Evolutionary conservation across 2,888 invertebrate genomes (phyloP), one percentile per base, ranked within the genome.

Genomic region (Cephus nigrinus): DNA sequence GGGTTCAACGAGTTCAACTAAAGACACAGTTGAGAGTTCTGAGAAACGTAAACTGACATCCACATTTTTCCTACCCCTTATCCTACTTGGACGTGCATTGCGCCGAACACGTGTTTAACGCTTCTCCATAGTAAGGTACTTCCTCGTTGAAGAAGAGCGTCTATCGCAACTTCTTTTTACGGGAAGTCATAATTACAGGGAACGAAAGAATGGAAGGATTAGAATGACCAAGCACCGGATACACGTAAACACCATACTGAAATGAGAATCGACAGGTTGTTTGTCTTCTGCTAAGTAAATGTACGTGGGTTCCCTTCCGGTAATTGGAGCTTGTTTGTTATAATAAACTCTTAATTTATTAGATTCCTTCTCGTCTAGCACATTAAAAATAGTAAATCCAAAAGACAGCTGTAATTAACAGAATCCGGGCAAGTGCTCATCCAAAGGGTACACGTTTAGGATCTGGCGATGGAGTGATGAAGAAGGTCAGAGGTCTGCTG

Each of bases 271-370:
- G 33, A 71, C 32, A 71, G 71, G 1, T 31, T 33, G 31, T 31
- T 30, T 33, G 31, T 4, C 31, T 31, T 71, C 31, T 33, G 12
- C 12, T 32, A 71, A 4, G 71, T 32, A 71, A 71, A 80, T 78
- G 77, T 73, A 77, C 72, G 82, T 80, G 82, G 79, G 79, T 77
- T 81, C 69, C 32, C 35, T 82, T 82, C 80, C 84, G 81, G 82
- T 80, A 78, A 77, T 83, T 84, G 80, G 73, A 77, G 23, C 81
- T 78, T 79, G 80, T 82, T 83, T 82, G 78, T 83, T 82, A 83
- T 80, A 55, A 55, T 55, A 80, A 82, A 83, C 80, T 82, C 77
- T 69, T 68, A 72, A 76, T 76, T 75, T 77, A 81, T 81, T 80
- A 79, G 83, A 78, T 75, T 40, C 40, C 9, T 23, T 55, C 2